A percentile compares a stretch with the other conserved stretches of the same genome.
Evolutionary conservation across 2,113 vertebrate genomes (phyloP).

Genomic region (Craseonycteris thonglongyai): DNA sequence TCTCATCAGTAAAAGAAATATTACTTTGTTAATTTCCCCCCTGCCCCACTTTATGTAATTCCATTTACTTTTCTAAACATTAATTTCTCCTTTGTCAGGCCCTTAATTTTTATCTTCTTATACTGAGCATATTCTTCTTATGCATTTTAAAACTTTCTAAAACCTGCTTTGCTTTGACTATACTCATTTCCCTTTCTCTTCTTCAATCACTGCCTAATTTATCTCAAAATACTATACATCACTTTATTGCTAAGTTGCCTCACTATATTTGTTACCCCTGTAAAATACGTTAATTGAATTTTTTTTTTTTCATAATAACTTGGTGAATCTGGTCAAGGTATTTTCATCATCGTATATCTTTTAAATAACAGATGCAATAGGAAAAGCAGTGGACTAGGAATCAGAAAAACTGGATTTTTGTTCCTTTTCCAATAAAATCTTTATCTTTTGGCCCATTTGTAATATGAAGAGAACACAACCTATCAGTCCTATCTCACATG

Average conservation of each 20-base stretch:
- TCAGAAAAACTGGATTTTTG: background rate
- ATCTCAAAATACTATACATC: background rate
- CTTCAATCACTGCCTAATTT: background rate
- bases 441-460: background rate
- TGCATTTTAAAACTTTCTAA: background rate
- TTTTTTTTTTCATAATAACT: background rate
- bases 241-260: background rate
- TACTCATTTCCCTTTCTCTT: background rate
- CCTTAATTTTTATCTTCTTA: background rate
- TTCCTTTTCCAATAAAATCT: background rate
- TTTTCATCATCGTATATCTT: background rate
- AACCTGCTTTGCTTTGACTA: background rate
- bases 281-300: background rate
- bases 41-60: background rate
- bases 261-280: background rate
- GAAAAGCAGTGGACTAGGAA: background rate
- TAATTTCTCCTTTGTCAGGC: background rate
- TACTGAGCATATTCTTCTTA: background rate
- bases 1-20: background rate
- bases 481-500: background rate
- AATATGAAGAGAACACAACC: background rate
- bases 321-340: background rate
- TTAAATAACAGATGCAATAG: background rate
- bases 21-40: background rate
- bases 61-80: constrained; percentile 17